A percentile compares a stretch with the other conserved stretches of the same genome.
Evolutionary conservation across 2,888 invertebrate genomes (phyloP).

Genomic region (Ochropleura plecta): DNA sequence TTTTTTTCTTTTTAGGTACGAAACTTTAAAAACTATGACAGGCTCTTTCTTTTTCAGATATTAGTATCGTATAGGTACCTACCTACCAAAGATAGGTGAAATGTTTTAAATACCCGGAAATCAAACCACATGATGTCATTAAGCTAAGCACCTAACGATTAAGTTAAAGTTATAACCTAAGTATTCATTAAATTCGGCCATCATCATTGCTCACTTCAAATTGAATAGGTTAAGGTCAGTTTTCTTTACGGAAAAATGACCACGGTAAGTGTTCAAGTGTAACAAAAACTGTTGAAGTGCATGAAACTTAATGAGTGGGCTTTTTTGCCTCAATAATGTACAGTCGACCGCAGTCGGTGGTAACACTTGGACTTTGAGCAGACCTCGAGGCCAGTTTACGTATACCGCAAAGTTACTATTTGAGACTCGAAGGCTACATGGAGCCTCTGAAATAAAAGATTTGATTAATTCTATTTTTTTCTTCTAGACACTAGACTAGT

Average conservation of each 20-base stretch:
- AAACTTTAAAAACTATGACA: neutral
- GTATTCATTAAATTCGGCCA: neutral
- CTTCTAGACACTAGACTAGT: too few relatives aligned
- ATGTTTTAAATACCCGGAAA: constrained; percentile 2
- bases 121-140: neutral
- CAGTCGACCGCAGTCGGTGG: neutral
- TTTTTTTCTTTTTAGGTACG: too few relatives aligned
- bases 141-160: neutral
- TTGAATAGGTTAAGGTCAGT: constrained; percentile 32
- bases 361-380: neutral
- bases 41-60: neutral
- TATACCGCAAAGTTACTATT: too few relatives aligned
- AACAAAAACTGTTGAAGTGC: constrained; percentile 15
- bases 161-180: neutral
- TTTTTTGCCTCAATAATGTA: neutral
- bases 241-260: constrained; percentile 17
- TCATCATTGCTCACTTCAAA: constrained; percentile 1
- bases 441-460: too few relatives aligned
- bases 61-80: neutral
- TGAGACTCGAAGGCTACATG: too few relatives aligned
- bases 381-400: neutral
- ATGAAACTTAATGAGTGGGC: neutral
- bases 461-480: too few relatives aligned
- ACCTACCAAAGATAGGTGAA: neutral
- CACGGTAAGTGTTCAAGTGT: constrained; percentile 4